Evolutionary conservation across 2,888 invertebrate species (phyloP).

Genomic region (Heliconius hortense): DNA sequence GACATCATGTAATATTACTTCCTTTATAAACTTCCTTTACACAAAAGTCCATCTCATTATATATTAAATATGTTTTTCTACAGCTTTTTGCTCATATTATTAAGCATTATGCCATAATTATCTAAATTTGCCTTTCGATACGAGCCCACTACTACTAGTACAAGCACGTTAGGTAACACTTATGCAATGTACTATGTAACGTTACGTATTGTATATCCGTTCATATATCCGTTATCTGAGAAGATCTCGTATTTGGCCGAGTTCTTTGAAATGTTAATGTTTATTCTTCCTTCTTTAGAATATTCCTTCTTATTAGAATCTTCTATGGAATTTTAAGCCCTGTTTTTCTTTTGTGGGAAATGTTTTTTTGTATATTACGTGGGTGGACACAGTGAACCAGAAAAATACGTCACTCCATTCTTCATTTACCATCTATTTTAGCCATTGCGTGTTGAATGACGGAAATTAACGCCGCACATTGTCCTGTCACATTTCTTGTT

Average conservation of each 20-base stretch:
- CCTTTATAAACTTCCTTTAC: not conserved
- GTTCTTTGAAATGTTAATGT: not conserved
- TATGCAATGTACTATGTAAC: constrained; percentile 23
- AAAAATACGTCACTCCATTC: too few species aligned
- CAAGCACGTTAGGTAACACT: constrained; percentile 21
- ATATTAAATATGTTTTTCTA: not conserved
- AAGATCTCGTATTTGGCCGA: constrained; percentile 4
- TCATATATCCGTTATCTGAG: constrained; percentile 18
- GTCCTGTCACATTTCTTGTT: not conserved
- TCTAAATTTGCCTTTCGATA: constrained; percentile 14
- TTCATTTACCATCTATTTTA: too few species aligned
- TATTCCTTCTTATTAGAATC: too few species aligned
- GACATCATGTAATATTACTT: too few species aligned
- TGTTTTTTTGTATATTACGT: too few species aligned
- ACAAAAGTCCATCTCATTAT: not conserved
- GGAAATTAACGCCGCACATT: not conserved
- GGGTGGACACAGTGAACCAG: too few species aligned
- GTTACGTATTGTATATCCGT: constrained; percentile 17
- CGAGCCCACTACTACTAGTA: not conserved
- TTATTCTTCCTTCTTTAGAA: too few species aligned
- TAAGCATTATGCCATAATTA: constrained; percentile 10
- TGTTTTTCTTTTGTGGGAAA: too few species aligned
- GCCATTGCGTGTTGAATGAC: not conserved
- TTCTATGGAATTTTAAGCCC: too few species aligned
- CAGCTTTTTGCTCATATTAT: constrained; percentile 1